These are phyloP conservation scores for Epizoanthus rinbou DNA, from an alignment of 92 coral and sea anemone species.

Conservation along the genomic window DNA sequence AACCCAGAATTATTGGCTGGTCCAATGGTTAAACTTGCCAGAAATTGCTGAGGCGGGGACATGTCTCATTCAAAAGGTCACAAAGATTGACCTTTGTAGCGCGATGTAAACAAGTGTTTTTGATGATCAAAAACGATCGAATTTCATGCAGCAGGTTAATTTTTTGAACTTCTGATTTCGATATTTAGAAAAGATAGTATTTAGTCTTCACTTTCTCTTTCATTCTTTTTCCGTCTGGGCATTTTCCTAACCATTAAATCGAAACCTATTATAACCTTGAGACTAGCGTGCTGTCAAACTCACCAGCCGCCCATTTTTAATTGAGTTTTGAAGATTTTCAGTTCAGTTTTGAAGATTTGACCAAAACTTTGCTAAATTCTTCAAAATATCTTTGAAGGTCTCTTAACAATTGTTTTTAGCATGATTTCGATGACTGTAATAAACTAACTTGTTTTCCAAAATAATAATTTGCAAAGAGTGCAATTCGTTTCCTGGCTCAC, in stretches of 20 bases:
- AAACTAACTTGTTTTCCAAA: not conserved
- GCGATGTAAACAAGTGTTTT: constrained; percentile 1
- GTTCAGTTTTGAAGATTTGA: constrained; percentile 3
- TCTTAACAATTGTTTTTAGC: constrained; percentile 10
- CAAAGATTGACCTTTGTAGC: not conserved
- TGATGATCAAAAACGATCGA: not conserved
- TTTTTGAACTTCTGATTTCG: not conserved
- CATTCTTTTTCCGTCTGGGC: not conserved
- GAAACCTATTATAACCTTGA: not conserved
- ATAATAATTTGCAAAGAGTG: constrained; percentile 7
- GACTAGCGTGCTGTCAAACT: constrained; percentile 3
- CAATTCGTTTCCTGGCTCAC: not conserved
- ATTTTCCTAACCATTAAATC: not conserved
- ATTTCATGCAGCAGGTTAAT: constrained; percentile 7
- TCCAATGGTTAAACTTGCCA: too few species aligned
- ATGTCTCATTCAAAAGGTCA: not conserved
- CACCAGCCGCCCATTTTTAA: not conserved
- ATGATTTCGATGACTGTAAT: not conserved
- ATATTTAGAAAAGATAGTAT: too few species aligned
- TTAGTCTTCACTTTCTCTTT: not conserved
- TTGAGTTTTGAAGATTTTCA: not conserved
- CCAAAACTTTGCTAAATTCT: not conserved
- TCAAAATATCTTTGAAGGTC: not conserved
- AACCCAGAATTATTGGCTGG: too few species aligned
- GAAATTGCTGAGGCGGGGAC: too few species aligned